phyloP scores from a whole-genome alignment of 1,140 invertebrate genomes.

The Chelonus insularis region DNA sequence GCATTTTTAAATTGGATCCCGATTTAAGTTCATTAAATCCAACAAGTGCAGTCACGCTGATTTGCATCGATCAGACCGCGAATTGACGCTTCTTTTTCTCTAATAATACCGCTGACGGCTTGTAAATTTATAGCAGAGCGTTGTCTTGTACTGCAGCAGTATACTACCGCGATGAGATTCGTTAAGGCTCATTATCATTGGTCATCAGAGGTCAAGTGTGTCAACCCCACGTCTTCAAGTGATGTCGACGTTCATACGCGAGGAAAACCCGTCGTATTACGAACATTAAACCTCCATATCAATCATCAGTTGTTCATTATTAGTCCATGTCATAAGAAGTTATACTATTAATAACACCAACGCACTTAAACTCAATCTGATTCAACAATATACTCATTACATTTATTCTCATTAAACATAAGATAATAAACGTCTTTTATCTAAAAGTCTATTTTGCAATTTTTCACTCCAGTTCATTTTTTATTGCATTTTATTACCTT shows the following conservation, averaged over 20 bases:
- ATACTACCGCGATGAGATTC: slow-evolving; percentile 26
- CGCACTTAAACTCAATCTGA: no score
- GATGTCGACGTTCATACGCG: neutral
- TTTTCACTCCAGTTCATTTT: no score
- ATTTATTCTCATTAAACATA: no score
- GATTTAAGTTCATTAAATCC: slow-evolving; percentile 15
- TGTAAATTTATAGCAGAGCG: slow-evolving; percentile 28
- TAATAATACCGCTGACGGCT: slow-evolving; percentile 31
- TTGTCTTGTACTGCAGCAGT: neutral
- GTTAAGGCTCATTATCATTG: slow-evolving; percentile 31
- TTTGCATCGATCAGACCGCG: slow-evolving; percentile 3
- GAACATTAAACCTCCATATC: no score
- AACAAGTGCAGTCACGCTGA: neutral
- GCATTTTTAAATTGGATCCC: slow-evolving; percentile 26
- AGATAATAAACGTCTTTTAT: no score
- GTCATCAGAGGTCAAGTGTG: slow-evolving; percentile 26
- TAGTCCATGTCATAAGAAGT: no score
- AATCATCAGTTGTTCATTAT: no score
- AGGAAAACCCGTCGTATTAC: no score
- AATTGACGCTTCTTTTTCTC: slow-evolving; percentile 13
- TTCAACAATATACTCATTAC: no score
- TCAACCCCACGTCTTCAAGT: neutral
- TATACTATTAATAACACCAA: no score
- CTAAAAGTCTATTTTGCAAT: no score
- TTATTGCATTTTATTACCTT: no score